phyloP scores from a whole-genome alignment of 92 coral and sea anemone species.

The Palythoa grandis region DNA sequence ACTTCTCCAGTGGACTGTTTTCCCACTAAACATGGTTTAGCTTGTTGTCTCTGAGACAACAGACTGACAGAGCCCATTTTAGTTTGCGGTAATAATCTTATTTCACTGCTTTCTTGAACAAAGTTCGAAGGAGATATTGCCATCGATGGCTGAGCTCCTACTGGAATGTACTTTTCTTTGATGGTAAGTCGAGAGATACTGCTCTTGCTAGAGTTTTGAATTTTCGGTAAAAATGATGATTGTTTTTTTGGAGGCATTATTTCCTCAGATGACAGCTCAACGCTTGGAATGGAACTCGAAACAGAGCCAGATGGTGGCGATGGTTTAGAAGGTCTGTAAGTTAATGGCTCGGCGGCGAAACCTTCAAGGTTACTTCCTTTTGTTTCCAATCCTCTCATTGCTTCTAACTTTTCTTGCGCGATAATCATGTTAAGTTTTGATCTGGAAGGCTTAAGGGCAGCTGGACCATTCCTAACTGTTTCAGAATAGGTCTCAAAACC shows the following conservation, averaged over 20 bases:
- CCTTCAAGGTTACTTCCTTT: slow-evolving; percentile 40
- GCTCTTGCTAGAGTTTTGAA: slow-evolving; percentile 33
- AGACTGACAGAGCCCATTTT: slow-evolving; percentile 28
- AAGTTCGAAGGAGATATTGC: slow-evolving; percentile 1
- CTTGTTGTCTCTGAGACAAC: slow-evolving; percentile 37
- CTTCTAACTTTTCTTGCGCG: slow-evolving; percentile 29
- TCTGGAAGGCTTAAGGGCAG: slow-evolving; percentile 50
- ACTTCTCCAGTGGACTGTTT: slow-evolving; percentile 3
- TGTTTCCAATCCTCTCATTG: slow-evolving; percentile 12
- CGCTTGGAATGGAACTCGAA: slow-evolving; percentile 34
- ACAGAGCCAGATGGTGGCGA: slow-evolving; percentile 17
- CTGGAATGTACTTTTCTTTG: slow-evolving; percentile 26
- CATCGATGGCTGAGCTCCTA: background rate
- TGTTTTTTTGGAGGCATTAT: slow-evolving; percentile 3
- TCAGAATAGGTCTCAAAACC: slow-evolving; percentile 56
- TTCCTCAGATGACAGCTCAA: slow-evolving; percentile 33
- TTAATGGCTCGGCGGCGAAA: background rate
- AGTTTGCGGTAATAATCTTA: slow-evolving; percentile 18
- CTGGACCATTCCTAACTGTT: slow-evolving; percentile 42
- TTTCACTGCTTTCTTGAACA: slow-evolving; percentile 18
- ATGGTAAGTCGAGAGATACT: slow-evolving; percentile 4
- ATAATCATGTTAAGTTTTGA: slow-evolving; percentile 20
- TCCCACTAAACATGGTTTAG: background rate
- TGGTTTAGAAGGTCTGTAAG: slow-evolving; percentile 37
- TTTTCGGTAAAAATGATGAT: slow-evolving; percentile 28